Base-by-base conservation (phyloP, 2,888 invertebrate genomes). In the Aphodius granarius region DNA sequence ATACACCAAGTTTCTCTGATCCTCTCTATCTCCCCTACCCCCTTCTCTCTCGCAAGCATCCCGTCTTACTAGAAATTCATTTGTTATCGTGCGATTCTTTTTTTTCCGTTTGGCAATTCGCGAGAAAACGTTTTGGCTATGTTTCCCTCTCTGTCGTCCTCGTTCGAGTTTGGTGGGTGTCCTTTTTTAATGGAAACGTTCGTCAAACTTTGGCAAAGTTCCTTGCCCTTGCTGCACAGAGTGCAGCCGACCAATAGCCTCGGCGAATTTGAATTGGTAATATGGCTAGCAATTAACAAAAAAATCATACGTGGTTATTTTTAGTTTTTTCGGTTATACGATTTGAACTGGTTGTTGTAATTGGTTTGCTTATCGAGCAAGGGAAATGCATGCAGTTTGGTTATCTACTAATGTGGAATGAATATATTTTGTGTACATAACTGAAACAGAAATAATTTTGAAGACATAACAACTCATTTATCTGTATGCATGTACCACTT, bases 21-120 rank as follows among this genome's bases (percentile, higher is more conserved):
- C 43, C 43, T 43, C 43, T 43, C 43, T 43, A 43, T 65, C 65
- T 19, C n/a, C 65, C 15, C n/a, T 16, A 20, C 21, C 20, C 68
- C 20, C 21, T 22, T 68, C 20, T 20, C 68, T 68, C 20, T 20
- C 68, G 21, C 21, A 22, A 22, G 68, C 20, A 13, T 19, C 13
- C 20, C 22, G 20, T 22, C 68, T 22, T 22, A 68, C 19, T 68
- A 68, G 68, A 68, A 68, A 68, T 68, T 66, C 66, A 66, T 66
- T 66, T 66, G 66, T 66, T 66, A 66, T 66, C 66, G 66, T 5
- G 15, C 5, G 18, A 13, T 21, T 66, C 66, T 4, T 66, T 66
- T 66, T 66, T 66, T 68, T 19, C 22, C 20, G 43, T 43, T 43
- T 13, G 43, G 9, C 43, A 43, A 43, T 68, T 65, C 65, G 65